Conservation (phyloP, 23 tunicate species). For the Styela clava region DNA sequence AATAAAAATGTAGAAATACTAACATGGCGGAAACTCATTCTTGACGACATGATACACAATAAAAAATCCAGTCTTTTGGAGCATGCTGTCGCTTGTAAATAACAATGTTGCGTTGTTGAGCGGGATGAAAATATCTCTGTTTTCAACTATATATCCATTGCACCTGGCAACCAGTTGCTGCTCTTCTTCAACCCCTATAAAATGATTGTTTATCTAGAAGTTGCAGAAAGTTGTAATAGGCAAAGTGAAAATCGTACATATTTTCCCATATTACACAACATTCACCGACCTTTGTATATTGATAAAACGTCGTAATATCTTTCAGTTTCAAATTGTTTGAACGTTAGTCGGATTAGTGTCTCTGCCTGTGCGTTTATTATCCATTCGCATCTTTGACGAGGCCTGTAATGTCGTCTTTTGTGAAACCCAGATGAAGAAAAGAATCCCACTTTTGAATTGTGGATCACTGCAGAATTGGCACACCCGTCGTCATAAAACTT, state of each 20-base stretch:
- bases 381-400: constrained; percentile 15
- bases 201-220: background rate
- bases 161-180: background rate
- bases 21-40: constrained; percentile 9
- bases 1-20: background rate
- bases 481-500: background rate
- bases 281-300: constrained; percentile 2
- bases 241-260: too few relatives aligned
- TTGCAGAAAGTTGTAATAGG: too few relatives aligned
- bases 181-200: background rate
- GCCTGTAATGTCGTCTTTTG: background rate
- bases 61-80: constrained; percentile 9
- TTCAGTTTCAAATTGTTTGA: constrained; percentile 10
- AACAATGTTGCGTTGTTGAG: background rate
- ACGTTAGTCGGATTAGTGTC: background rate
- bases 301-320: constrained; percentile 18
- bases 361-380: background rate
- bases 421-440: background rate
- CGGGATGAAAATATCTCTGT: background rate
- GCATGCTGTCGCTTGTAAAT: constrained; percentile 11
- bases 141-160: background rate
- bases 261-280: too few relatives aligned
- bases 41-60: background rate
- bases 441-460: background rate
- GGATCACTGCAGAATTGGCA: background rate